Evolutionary conservation across 2,888 invertebrate species (phyloP), one percentile per base, ranked within the genome.

Genomic region (Melanostoma mellinum): DNA sequence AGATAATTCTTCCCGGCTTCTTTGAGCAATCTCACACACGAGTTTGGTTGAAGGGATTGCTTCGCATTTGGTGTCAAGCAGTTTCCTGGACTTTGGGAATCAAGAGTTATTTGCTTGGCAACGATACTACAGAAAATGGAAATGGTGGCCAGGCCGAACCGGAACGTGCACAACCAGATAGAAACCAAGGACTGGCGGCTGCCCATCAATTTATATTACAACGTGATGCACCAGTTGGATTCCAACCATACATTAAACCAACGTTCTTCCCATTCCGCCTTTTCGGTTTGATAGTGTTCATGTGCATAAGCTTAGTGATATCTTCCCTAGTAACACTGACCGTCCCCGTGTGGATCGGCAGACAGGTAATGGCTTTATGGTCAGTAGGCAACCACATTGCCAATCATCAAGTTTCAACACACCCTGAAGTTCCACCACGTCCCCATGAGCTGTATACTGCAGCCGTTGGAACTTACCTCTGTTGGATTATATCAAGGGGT

Each of bases 371-470:
- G 97, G 94, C 96, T 0, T 88, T 97, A 4, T 97, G 97, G 97
- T 93, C 96, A 87, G 94, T 94, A 1, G 94, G 94, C 4, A 87
- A 87, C 3, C 88, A 88, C 61, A 87, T 87, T 1, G 86, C 86
- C 20, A 80, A 68, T 30, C 81, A 85, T 20, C 90, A 92, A 52
- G 89, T 90, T 3, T 89, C 90, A 35, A 85, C 75, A n/a, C 87
- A 88, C 55, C 87, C 87, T 5, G 91, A 91, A 76, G 88, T 88
- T 42, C 85, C 90, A 0, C 92, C 94, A n/a, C 93, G 94, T 20
- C 96, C 98, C 0, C 99, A 99, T 90, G 99, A 99, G 91, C 92
- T 99, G 3, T 99, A 99, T 90, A 99, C 99, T 0, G 97, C 98
- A 0, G 98, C 98, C 0, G 96, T 90, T 91, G 97, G 99, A 4